phyloP scores from a whole-genome alignment of 2,797 vertebrate species.

The Crypturellus tataupa region DNA sequence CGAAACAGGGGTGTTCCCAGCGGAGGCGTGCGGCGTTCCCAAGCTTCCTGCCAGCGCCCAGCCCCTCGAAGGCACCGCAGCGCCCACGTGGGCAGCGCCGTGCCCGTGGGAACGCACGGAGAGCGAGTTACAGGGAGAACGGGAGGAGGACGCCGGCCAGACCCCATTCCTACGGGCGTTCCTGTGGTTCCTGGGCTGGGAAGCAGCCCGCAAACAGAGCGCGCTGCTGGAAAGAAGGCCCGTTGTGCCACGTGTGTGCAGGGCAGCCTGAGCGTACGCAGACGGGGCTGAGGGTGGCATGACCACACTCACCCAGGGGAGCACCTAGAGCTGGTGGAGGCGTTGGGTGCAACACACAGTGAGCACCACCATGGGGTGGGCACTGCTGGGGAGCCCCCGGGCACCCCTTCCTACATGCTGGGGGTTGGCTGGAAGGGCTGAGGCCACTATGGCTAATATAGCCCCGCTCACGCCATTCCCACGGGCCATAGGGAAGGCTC shows the following conservation, averaged over 20 bases:
- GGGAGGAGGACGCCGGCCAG: fast-evolving
- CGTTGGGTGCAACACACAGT: not conserved
- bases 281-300: not conserved
- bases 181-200: not conserved
- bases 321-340: fast-evolving
- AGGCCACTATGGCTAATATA: not conserved
- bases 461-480: not conserved
- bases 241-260: fast-evolving
- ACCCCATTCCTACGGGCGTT: fast-evolving
- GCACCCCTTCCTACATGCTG: not conserved
- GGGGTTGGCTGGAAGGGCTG: fast-evolving
- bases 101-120: not conserved
- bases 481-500: fast-evolving
- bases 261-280: not conserved
- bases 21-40: fast-evolving
- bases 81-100: not conserved
- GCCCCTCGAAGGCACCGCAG: not conserved
- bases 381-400: no score
- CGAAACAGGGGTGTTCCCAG: fast-evolving
- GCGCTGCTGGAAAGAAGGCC: not conserved
- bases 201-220: not conserved
- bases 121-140: not conserved
- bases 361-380: not conserved
- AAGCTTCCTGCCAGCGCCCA: not conserved
- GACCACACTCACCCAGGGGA: not conserved